phyloP scores from a whole-genome alignment of 2,113 vertebrate genomes.

The Cyphomyrus discorhynchus region DNA sequence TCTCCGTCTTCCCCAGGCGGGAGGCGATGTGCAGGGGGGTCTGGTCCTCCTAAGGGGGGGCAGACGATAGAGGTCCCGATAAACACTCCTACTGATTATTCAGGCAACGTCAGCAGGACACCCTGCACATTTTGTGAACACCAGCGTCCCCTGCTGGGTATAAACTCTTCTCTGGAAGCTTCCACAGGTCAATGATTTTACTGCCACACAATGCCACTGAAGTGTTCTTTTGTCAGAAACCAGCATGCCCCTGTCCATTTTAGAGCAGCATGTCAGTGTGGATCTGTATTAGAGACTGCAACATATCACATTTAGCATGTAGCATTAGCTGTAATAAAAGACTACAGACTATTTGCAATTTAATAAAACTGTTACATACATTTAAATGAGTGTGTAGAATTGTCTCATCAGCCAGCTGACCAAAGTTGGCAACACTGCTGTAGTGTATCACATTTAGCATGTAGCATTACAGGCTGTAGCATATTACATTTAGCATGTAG shows the following conservation, averaged over 20 bases:
- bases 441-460: too few relatives aligned
- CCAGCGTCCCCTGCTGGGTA: neutral
- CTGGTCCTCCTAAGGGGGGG: slow-evolving; percentile 81
- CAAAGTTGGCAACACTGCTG: too few relatives aligned
- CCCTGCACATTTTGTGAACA: neutral
- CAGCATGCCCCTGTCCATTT: neutral
- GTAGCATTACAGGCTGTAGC: too few relatives aligned
- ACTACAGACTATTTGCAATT: too few relatives aligned
- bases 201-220: neutral
- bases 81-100: neutral
- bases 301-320: neutral
- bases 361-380: too few relatives aligned
- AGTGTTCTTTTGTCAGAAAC: neutral
- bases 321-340: neutral
- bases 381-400: too few relatives aligned
- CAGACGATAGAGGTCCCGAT: neutral
- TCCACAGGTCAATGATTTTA: neutral
- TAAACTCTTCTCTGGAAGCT: neutral
- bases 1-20: slow-evolving; percentile 93
- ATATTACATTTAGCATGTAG: too few relatives aligned
- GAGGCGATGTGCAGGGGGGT: slow-evolving; percentile 95
- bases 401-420: too few relatives aligned
- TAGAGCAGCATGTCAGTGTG: neutral
- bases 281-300: neutral
- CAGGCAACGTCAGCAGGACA: neutral